Evolutionary conservation across 2,113 vertebrate genomes (phyloP).

Genomic region (Sander lucioperca): DNA sequence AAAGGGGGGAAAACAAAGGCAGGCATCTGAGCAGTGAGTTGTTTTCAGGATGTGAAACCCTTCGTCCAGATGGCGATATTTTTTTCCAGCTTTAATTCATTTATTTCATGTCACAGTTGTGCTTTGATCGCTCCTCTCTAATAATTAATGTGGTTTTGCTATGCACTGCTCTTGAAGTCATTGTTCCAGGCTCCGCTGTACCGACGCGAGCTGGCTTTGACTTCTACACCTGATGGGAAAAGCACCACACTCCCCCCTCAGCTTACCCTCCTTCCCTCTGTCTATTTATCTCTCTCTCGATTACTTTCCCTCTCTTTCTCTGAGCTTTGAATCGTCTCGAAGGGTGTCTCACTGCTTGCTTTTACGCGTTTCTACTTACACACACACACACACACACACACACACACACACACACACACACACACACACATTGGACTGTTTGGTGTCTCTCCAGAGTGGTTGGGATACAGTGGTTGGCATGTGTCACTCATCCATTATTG

Average conservation of each 20-base stretch:
- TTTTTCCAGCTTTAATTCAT: constrained; percentile 81
- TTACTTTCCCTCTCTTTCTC: constrained; percentile 51
- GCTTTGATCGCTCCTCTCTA: constrained; percentile 83
- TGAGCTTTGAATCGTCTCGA: constrained; percentile 71
- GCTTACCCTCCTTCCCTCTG: constrained; percentile 42
- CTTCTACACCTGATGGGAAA: constrained; percentile 78
- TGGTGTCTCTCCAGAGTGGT: constrained; percentile 66
- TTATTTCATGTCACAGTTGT: constrained; percentile 83
- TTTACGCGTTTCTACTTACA: constrained; percentile 40
- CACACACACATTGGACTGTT: constrained; percentile 42
- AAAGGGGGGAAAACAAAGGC: constrained; percentile 43
- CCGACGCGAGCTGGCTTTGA: constrained; percentile 72
- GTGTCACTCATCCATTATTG: constrained; percentile 84
- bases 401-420: constrained; percentile 40
- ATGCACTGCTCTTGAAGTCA: constrained; percentile 80
- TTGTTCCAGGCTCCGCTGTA: constrained; percentile 76
- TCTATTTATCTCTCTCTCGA: constrained; percentile 52
- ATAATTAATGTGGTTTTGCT: constrained; percentile 82
- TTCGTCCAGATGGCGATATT: constrained; percentile 80
- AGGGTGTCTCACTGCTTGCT: constrained; percentile 47
- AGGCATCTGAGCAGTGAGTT: constrained; percentile 60
- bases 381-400: constrained; percentile 41
- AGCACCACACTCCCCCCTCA: constrained; percentile 11
- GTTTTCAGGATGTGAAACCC: constrained; percentile 74
- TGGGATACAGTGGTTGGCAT: constrained; percentile 77